Evolutionary conservation across 2,113 vertebrate species (phyloP).

Genomic region (Micronycteris hirsuta): DNA sequence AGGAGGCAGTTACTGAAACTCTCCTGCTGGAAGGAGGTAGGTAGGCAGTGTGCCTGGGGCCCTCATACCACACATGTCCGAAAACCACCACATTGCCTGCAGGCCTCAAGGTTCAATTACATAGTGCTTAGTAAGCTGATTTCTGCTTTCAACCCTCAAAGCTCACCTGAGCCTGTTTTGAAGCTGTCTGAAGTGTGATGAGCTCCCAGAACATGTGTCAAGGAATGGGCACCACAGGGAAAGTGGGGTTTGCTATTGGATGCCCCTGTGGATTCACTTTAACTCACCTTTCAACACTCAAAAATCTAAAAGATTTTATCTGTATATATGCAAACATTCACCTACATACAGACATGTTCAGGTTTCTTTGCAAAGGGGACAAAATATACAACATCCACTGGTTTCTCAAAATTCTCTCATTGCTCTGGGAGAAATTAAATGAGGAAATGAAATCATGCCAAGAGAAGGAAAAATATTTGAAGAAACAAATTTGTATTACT

Average conservation of each 20-base stretch:
- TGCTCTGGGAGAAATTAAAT: neutral
- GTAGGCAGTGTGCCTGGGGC: neutral
- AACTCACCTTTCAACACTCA: neutral
- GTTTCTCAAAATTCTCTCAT: conserved; percentile 42
- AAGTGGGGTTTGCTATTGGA: neutral
- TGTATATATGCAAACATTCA: neutral
- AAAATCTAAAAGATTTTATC: neutral
- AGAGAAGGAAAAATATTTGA: conserved; percentile 43
- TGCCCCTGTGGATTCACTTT: neutral
- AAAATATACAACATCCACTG: conserved; percentile 28
- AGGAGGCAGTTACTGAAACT: neutral
- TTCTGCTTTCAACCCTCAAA: neutral
- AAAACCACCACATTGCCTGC: neutral
- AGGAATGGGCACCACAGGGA: neutral
- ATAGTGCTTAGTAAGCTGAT: neutral
- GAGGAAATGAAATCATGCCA: conserved; percentile 42
- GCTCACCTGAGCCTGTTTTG: neutral
- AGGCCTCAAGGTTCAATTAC: neutral
- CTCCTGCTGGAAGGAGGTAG: neutral
- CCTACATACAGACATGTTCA: rapidly evolving
- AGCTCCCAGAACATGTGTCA: neutral
- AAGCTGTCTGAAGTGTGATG: neutral
- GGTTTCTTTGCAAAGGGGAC: conserved; percentile 34
- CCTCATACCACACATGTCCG: neutral
- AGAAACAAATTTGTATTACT: neutral